Base-by-base conservation (phyloP, 1,140 invertebrate species). In the Manduca sexta region DNA sequence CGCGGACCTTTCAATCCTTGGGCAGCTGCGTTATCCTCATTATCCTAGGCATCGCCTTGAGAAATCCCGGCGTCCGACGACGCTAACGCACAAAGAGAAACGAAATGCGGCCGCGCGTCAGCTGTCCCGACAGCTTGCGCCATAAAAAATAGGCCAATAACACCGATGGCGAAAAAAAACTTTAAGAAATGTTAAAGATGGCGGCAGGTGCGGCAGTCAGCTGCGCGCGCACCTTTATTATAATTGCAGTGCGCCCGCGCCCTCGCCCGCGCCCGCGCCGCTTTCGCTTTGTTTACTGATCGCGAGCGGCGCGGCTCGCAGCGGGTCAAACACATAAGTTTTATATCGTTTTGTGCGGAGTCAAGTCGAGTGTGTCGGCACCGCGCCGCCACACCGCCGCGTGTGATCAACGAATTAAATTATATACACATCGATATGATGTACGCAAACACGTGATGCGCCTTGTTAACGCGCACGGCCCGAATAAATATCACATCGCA, bases 101-200 rank as follows among this genome's bases (percentile, higher is more conserved):
- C 55, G 60, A 16, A 18, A 54, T 49, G 45, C 42, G 61, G 60
- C 45, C 67, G 57, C 58, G 62, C 64, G 75, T 82, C 78, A 83
- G 79, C 74, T 83, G 79, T 67, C 60, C 48, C 43, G 49, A 55
- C 79, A 83, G 78, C 79, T 83, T 83, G 76, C 76, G 68, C 66
- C 71, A 66, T 80, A 80, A 83, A 82, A 45, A 83, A 83, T 83
- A 83, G 79, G 79, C 79, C 74, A 83, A 78, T 80, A 79, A 82
- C 73, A 68, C 66, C 58, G 69, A 74, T 71, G 70, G 69, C 71
- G 56, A 76, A 79, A 78, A 78, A 75, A 81, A 81, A 72, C 52
- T 60, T 60, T 65, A 76, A 82, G 74, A 79, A 82, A 79, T 74
- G 69, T 66, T 70, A 78, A 79, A 83, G 76, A 78, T 73, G 73